Conservation (phyloP, 2,797 vertebrate genomes). For the Gallirallus australis region DNA sequence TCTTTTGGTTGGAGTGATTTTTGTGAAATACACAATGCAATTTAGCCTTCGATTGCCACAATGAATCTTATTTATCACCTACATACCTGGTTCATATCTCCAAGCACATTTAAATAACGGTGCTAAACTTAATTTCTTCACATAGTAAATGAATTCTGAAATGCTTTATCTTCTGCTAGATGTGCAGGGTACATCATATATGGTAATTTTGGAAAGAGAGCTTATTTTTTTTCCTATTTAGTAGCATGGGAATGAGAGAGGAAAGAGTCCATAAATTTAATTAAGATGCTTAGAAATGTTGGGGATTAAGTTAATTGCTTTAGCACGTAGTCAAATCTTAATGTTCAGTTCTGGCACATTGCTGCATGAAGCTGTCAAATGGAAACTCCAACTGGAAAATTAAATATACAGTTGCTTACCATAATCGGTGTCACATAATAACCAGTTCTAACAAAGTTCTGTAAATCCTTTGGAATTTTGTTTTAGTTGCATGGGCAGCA, state of each 20-base stretch:
- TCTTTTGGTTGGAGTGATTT: background rate
- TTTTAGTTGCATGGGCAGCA: background rate
- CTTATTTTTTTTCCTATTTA: background rate
- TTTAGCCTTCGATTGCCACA: background rate
- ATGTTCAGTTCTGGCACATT: constrained; percentile 21
- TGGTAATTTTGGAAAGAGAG: background rate
- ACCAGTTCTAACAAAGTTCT: background rate
- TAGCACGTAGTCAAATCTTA: background rate
- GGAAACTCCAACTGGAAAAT: constrained; percentile 49
- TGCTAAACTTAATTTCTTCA: background rate
- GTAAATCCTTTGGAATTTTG: background rate
- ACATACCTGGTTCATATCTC: background rate
- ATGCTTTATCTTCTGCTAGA: background rate
- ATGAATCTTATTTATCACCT: background rate
- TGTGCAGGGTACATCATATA: background rate
- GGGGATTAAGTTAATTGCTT: constrained; percentile 60
- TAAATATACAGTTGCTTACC: constrained; percentile 11
- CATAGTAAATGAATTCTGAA: background rate
- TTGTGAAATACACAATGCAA: background rate
- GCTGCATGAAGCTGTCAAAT: constrained; percentile 27
- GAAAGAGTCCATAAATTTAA: constrained; percentile 30
- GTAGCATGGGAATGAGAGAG: background rate
- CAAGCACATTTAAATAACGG: background rate
- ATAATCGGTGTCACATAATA: constrained; percentile 20
- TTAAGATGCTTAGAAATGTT: constrained; percentile 47